Evolutionary conservation across 2,113 vertebrate genomes (phyloP).

Genomic region (Hemibagrus wyckioides): DNA sequence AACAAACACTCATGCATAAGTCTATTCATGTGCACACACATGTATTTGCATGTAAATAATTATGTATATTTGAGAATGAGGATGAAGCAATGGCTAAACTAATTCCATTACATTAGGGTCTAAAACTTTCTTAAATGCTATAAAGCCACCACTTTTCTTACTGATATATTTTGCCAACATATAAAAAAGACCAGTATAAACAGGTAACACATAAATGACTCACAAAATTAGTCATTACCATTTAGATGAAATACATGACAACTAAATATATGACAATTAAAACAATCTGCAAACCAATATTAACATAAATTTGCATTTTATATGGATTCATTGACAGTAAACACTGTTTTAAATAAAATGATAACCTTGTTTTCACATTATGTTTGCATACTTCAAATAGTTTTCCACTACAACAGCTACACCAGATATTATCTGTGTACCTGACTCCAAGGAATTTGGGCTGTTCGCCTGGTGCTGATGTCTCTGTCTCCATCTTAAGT

Average conservation of each 20-base stretch:
- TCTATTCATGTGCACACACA: neutral
- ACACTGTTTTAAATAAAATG: neutral
- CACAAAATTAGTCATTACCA: neutral
- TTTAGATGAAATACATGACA: neutral
- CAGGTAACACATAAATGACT: neutral
- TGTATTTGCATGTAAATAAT: neutral
- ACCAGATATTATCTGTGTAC: slow-evolving; percentile 62
- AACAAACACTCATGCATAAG: neutral
- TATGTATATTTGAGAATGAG: neutral
- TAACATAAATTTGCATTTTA: neutral
- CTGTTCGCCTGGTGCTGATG: slow-evolving; percentile 92
- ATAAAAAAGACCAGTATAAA: neutral
- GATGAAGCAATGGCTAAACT: neutral
- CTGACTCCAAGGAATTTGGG: slow-evolving; percentile 97
- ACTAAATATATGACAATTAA: neutral
- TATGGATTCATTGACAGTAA: neutral
- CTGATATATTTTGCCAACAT: no score
- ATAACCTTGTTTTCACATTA: neutral
- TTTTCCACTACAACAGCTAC: neutral
- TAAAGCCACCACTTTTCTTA: no score
- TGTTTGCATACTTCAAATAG: neutral
- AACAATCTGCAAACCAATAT: neutral
- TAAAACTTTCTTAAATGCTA: no score
- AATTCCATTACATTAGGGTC: neutral
- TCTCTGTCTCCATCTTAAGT: slow-evolving; percentile 97